Base-by-base conservation (phyloP, 2,888 invertebrate genomes). In the Ophioninae sp. region DNA sequence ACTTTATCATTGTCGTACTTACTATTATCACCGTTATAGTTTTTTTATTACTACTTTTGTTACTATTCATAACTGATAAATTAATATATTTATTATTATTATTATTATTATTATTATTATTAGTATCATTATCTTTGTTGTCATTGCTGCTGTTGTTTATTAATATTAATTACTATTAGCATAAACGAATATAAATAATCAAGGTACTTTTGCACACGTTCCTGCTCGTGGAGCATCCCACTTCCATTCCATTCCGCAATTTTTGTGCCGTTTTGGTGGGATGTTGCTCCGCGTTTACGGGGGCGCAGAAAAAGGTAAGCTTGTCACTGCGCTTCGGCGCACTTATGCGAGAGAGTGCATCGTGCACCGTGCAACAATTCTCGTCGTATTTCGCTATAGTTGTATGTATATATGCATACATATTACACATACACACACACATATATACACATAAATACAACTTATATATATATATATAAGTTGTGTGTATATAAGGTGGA, bases 321-420 rank as follows among this genome's bases (percentile, higher is more conserved):
- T 89, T 90, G 90, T 90, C 90, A 90, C 90, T 87, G 81, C 79
- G 73, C 73, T 39, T 67, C 17, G 58, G 51, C 30, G 41, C 59
- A 56, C 69, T 61, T 51, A 61, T 58, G 10, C 23, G 22, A 10
- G 63, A 37, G 67, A 22, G 59, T 22, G 44, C 81, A 75, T 84
- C 78, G 81, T 84, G 75, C 84, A 71, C 51, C 75, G 67, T 61
- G 74, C 81, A 83, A 83, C 79, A 75, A 78, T 84, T 84, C 78
- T 79, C 65, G 71, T 41, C 23, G 58, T 74, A 68, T 61, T 65
- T 41, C 39, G 58, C 10, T 79, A 17, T 61, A 79, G 37, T 39
- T 69, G 51, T 68, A 61, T 41, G 56, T 80, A 8, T 51, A 44
- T 79, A 61, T 51, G 67, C 20, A 59, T 56, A 39, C 64, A 51